phyloP scores from a whole-genome alignment of 2,113 vertebrate species.

The Bettongia penicillata region DNA sequence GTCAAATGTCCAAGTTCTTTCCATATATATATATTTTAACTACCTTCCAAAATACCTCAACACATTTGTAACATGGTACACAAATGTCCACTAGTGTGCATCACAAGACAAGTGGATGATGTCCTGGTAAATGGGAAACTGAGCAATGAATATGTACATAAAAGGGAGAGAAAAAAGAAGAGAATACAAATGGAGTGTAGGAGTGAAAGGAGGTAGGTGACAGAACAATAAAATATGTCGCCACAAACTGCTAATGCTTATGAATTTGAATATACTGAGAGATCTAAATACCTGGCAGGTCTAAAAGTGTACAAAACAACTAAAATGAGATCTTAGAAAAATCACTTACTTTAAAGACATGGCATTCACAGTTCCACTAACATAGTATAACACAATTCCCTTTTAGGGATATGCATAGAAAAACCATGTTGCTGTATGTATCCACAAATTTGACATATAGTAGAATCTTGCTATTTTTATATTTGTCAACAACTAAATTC shows the following conservation, averaged over 20 bases:
- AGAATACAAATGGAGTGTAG: neutral
- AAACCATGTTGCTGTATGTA: neutral
- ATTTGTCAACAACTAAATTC: constrained; percentile 20
- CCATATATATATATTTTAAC: neutral
- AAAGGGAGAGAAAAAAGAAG: neutral
- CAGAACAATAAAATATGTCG: neutral
- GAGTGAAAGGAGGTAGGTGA: neutral
- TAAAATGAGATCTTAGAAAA: constrained; percentile 32
- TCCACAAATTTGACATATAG: constrained; percentile 20
- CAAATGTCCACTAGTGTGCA: neutral
- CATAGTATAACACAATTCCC: constrained; percentile 24
- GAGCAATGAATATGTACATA: neutral
- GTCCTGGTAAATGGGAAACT: neutral
- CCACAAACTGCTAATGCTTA: neutral
- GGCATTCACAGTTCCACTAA: neutral
- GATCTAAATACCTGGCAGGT: neutral
- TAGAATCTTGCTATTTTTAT: constrained; percentile 41
- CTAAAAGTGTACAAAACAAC: neutral
- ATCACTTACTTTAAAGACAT: neutral
- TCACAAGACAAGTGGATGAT: neutral
- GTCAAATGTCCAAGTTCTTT: neutral
- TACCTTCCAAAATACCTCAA: neutral
- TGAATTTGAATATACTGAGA: neutral
- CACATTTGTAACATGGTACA: neutral
- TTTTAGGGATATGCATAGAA: constrained; percentile 13